Evolutionary conservation across 2,888 invertebrate species (phyloP).

Genomic region (Cheilosia vulpina): DNA sequence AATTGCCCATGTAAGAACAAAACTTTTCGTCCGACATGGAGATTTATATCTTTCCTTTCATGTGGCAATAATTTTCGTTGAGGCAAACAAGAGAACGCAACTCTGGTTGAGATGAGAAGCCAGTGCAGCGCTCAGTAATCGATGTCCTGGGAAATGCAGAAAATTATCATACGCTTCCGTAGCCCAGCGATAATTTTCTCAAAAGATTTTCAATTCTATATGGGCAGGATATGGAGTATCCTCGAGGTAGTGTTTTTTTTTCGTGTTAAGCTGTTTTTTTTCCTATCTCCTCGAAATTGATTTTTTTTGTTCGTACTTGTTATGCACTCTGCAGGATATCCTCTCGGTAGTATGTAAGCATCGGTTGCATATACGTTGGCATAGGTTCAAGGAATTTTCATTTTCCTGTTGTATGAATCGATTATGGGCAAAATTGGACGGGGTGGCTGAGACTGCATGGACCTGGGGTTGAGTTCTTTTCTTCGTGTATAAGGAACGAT

Average conservation of each 20-base stretch:
- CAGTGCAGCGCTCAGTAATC: constrained; percentile 56
- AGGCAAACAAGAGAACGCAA: constrained; percentile 61
- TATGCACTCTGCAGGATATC: constrained; percentile 71
- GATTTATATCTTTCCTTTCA: constrained; percentile 73
- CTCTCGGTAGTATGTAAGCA: constrained; percentile 54
- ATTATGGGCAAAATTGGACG: constrained; percentile 61
- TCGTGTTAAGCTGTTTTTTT: constrained; percentile 26
- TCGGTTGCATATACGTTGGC: constrained; percentile 67
- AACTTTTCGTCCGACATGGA: constrained; percentile 70
- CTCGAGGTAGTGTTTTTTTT: constrained; percentile 22
- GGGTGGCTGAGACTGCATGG: neutral
- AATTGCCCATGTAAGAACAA: constrained; percentile 76
- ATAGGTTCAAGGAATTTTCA: constrained; percentile 72
- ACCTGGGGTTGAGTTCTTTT: constrained; percentile 23
- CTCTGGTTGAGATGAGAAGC: constrained; percentile 34
- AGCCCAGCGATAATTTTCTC: constrained; percentile 67
- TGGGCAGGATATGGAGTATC: constrained; percentile 23
- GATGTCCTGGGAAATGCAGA: constrained; percentile 73
- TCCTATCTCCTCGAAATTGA: constrained; percentile 36
- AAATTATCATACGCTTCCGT: constrained; percentile 74
- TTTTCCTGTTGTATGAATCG: constrained; percentile 72
- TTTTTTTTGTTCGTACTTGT: constrained; percentile 61
- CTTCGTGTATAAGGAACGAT: constrained; percentile 48
- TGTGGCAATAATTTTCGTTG: constrained; percentile 71
- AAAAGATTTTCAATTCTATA: constrained; percentile 64